Percentiles rank a stretch among this genome's conserved stretches.
Conservation (phyloP, 2,113 vertebrate species). For the Arizona elegans region DNA sequence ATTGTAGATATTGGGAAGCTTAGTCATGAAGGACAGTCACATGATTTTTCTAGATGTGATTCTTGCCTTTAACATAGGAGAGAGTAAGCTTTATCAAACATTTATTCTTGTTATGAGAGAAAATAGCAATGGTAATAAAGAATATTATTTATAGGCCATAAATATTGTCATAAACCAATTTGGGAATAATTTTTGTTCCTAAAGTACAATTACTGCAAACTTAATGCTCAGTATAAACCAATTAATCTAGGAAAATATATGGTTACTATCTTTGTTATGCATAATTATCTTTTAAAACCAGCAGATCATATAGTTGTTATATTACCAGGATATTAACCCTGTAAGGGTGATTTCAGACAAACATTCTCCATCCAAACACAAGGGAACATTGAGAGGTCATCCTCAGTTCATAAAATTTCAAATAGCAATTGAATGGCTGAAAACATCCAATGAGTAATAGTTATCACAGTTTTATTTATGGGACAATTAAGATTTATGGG, state of each 20-base stretch:
- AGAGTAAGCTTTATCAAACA: background rate
- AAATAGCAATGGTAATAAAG: background rate
- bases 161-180: background rate
- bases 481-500: background rate
- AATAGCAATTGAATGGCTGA: background rate
- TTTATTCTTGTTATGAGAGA: background rate
- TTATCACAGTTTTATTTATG: background rate
- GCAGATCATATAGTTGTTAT: background rate
- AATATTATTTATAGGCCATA: slow-evolving; percentile 1
- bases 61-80: background rate
- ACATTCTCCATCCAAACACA: background rate
- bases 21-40: background rate
- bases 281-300: background rate
- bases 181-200: slow-evolving; percentile 15
- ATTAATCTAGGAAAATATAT: slow-evolving; percentile 21
- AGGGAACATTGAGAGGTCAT: background rate
- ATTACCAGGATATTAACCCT: slow-evolving; percentile 4
- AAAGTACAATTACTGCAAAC: slow-evolving; percentile 23
- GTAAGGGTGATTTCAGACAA: background rate
- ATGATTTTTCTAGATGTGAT: background rate
- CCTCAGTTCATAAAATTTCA: background rate
- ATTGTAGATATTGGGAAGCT: background rate
- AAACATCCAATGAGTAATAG: background rate
- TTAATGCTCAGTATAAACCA: background rate
- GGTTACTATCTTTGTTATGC: background rate